These are phyloP conservation scores for Octopus bimaculoides DNA, from an alignment of 1,140 invertebrate genomes.

Conservation along the genomic window DNA sequence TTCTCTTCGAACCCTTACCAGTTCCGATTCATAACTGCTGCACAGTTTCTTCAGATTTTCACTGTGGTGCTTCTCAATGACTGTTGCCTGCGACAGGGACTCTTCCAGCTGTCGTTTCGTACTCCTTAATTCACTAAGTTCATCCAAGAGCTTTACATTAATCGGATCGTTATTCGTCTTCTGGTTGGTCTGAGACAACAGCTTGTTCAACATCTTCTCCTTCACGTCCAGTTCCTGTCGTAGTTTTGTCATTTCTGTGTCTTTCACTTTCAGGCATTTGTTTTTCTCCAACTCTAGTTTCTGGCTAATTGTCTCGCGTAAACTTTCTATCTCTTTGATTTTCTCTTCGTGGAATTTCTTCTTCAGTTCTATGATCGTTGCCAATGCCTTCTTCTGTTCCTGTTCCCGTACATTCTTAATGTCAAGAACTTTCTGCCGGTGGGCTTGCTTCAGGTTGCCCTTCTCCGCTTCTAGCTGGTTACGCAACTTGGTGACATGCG, in stretches of 20 bases:
- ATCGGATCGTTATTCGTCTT: slow-evolving; percentile 4
- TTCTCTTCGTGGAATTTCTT: slow-evolving; percentile 29
- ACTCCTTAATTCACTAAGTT: slow-evolving; percentile 26
- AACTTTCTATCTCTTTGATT: slow-evolving; percentile 22
- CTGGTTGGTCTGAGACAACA: slow-evolving; percentile 21
- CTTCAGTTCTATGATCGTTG: slow-evolving; percentile 22
- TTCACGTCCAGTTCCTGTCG: slow-evolving; percentile 28
- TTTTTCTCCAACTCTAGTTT: slow-evolving; percentile 29
- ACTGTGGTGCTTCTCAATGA: slow-evolving; percentile 21
- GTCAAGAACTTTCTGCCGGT: slow-evolving; percentile 33
- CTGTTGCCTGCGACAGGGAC: slow-evolving; percentile 16
- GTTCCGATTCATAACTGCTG: slow-evolving; percentile 27
- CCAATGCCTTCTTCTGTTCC: slow-evolving; percentile 25
- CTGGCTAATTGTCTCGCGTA: slow-evolving; percentile 17
- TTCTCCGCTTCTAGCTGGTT: slow-evolving; percentile 29
- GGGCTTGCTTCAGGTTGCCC: slow-evolving; percentile 26
- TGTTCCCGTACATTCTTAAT: slow-evolving; percentile 23
- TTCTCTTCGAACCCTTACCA: slow-evolving; percentile 28
- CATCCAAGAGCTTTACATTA: slow-evolving; percentile 25
- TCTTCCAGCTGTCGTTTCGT: slow-evolving; percentile 33
- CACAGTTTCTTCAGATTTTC: slow-evolving; percentile 24
- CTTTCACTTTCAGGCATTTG: slow-evolving; percentile 25
- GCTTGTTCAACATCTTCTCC: slow-evolving; percentile 23
- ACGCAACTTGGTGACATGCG: slow-evolving; percentile 25
- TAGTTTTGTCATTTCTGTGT: slow-evolving; percentile 32